Base-by-base conservation (phyloP, 1,140 invertebrate genomes). In the Drosophila kepulauana region DNA sequence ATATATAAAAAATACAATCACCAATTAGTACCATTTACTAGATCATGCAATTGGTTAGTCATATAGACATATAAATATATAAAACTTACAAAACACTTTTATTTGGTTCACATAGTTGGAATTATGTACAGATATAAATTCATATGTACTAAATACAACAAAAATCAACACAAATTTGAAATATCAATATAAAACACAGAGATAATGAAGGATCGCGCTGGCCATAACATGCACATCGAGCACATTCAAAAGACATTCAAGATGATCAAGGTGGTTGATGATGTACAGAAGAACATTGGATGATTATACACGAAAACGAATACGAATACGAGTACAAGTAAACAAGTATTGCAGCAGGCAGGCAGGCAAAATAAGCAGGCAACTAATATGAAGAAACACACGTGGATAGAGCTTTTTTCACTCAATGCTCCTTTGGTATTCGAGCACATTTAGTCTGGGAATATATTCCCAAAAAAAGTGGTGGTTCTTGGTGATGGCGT, bases 101-200 rank as follows among this genome's bases (percentile, higher is more conserved):
- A 13, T 15, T 11, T 33, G 51, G 45, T 43, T 69, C 15, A 66
- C 20, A 48, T 56, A n/a, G 2, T 58, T 38, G 15, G 25, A 51
- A 11, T 45, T 45, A 38, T 72, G 48, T 66, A 82, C 74, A 75
- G 75, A 77, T 63, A 79, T 67, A 78, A 65, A 46, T 38, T 10
- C 35, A 38, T 81, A 90, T 74, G 63, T 81, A 79, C 81, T 81
- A 80, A 72, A 88, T 79, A 81, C 79, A 89, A 90, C 76, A 89
- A 79, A 68, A 75, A 71, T 84, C 69, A 89, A 88, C 78, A 86
- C 68, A 78, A 59, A 74, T 59, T 54, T 48, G 11, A 57, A 6
- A 41, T 20, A 41, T 11, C 2, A 16, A 41, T 11, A 41, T 74
- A 56, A 16, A 54, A 46, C 33, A 61, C 43, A 35, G 13, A 79